A percentile compares a stretch with the other conserved stretches of the same genome.
Evolutionary conservation across 2,888 invertebrate genomes (phyloP).

Genomic region (Oegoconia quadripuncta): DNA sequence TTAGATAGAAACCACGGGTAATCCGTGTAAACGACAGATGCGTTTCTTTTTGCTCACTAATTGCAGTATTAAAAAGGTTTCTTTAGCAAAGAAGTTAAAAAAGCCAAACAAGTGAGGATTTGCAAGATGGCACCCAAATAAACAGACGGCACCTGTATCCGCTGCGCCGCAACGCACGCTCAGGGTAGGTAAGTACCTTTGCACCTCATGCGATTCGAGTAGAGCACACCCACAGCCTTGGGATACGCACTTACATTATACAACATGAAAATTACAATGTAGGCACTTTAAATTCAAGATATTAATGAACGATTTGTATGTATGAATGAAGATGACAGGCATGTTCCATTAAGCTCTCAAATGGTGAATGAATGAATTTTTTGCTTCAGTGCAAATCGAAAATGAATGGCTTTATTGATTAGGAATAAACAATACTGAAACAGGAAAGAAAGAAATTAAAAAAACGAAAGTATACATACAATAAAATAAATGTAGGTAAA

Average conservation of each 20-base stretch:
- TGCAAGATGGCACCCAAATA: constrained; percentile 45
- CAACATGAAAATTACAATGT: constrained; percentile 7
- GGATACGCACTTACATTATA: constrained; percentile 13
- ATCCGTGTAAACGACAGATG: no score
- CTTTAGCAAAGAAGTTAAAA: constrained; percentile 33
- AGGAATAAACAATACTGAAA: not conserved
- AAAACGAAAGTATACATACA: not conserved
- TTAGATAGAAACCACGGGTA: no score
- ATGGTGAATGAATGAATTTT: constrained; percentile 11
- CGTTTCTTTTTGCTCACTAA: no score
- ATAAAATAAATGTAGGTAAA: not conserved
- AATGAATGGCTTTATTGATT: constrained; percentile 5
- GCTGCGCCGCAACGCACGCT: constrained; percentile 25
- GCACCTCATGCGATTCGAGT: not conserved
- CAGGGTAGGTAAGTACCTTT: not conserved
- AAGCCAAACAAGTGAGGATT: constrained; percentile 40
- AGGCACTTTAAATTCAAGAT: constrained; percentile 14
- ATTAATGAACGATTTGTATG: constrained; percentile 15
- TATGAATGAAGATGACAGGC: constrained; percentile 12
- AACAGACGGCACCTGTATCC: constrained; percentile 62
- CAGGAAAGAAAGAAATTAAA: not conserved
- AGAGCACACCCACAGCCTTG: constrained; percentile 10
- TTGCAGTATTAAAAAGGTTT: constrained; percentile 30
- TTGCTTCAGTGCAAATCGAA: constrained; percentile 6
- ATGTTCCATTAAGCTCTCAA: constrained; percentile 11